Conservation (phyloP, 2,113 vertebrate species). For the Numenius arquata region DNA sequence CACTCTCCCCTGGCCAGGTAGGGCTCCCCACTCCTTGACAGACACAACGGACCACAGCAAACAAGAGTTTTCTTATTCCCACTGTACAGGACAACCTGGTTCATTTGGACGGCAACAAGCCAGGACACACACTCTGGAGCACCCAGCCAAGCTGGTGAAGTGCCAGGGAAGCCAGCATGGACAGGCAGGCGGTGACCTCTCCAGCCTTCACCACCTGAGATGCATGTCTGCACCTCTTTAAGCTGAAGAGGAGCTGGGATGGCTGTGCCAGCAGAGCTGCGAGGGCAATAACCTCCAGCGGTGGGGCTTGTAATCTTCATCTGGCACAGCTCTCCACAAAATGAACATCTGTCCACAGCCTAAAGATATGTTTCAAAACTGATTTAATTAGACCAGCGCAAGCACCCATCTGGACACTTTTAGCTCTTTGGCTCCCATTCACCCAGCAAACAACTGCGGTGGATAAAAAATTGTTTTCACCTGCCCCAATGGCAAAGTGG, state of each 20-base stretch:
- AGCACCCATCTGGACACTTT: conserved; percentile 48
- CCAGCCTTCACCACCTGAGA: neutral
- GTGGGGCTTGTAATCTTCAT: conserved; percentile 36
- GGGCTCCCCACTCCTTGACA: neutral
- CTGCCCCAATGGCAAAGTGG: neutral
- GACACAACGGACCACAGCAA: neutral
- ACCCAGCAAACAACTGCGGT: neutral
- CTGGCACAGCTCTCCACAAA: conserved; percentile 29
- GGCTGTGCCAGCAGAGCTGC: neutral
- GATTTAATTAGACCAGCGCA: conserved; percentile 36
- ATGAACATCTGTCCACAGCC: conserved; percentile 55
- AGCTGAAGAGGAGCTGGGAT: neutral
- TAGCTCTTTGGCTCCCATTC: neutral
- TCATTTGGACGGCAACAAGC: neutral
- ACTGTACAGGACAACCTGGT: neutral
- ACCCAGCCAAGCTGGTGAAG: neutral
- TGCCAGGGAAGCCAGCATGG: neutral
- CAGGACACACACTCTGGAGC: neutral
- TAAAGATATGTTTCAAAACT: conserved; percentile 30
- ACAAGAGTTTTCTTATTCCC: neutral
- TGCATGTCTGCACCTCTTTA: neutral
- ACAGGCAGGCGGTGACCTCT: neutral
- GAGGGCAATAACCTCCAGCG: neutral
- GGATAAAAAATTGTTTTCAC: neutral
- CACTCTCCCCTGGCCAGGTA: no score